phyloP scores from a whole-genome alignment of 2,888 invertebrate species.

The Marasmarcha lunaedactyla region DNA sequence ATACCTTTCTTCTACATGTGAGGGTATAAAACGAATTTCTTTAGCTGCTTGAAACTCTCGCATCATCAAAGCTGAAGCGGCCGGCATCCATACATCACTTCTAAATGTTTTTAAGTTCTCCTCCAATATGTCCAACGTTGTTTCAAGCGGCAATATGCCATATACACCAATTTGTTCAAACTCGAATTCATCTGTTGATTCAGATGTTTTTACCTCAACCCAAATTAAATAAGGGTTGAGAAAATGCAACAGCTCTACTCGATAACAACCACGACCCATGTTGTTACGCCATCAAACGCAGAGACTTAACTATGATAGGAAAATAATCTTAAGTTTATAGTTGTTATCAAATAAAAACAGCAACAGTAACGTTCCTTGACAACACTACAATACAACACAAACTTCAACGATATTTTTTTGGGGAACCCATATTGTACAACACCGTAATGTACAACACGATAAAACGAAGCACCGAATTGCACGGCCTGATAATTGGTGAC shows the following conservation, averaged over 20 bases:
- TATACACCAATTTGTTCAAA: conserved; percentile 49
- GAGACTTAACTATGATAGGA: no score
- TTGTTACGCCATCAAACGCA: no score
- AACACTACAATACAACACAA: no score
- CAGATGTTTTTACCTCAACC: conserved; percentile 24
- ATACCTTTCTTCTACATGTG: conserved; percentile 36
- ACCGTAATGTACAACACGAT: no score
- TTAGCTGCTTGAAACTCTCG: conserved; percentile 21
- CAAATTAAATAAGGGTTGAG: conserved; percentile 48
- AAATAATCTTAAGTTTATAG: no score
- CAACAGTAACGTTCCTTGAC: no score
- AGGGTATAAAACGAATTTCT: conserved; percentile 33
- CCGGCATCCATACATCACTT: conserved; percentile 33
- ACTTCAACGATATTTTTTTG: no score
- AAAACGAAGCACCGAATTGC: no score
- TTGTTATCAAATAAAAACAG: no score
- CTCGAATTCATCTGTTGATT: conserved; percentile 17
- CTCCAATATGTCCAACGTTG: conserved; percentile 19
- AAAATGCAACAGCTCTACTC: conserved; percentile 34
- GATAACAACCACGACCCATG: conserved; percentile 34
- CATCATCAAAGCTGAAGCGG: conserved; percentile 25
- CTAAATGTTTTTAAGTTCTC: conserved; percentile 18
- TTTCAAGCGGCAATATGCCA: conserved; percentile 35
- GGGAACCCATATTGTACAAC: no score
- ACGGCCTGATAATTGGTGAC: no score